Evolutionary conservation across 2,888 invertebrate genomes (phyloP).

Genomic region (Ichneumoninae sp.): DNA sequence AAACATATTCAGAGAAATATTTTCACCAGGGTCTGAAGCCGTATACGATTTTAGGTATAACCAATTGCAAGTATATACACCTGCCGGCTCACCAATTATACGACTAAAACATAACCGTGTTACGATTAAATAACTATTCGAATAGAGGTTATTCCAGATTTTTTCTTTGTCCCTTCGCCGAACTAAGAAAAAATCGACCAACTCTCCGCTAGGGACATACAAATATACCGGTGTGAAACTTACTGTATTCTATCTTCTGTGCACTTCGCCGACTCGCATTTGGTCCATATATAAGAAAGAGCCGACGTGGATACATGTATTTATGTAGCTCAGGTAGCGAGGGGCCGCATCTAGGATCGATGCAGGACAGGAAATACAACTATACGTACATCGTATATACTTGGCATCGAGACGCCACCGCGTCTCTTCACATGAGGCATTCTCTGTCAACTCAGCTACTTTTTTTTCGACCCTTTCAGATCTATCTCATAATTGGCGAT

Average conservation of each 20-base stretch:
- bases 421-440: too few relatives aligned
- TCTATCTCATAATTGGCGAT: too few relatives aligned
- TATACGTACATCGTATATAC: conserved; percentile 16
- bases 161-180: not conserved
- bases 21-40: too few relatives aligned
- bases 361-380: conserved; percentile 43
- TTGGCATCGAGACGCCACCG: too few relatives aligned
- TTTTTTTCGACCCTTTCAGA: too few relatives aligned
- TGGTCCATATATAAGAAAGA: conserved; percentile 43
- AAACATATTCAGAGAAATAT: too few relatives aligned
- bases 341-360: conserved; percentile 49
- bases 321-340: conserved; percentile 39
- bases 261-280: conserved; percentile 18
- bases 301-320: conserved; percentile 27
- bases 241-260: conserved; percentile 38
- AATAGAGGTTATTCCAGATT: not conserved
- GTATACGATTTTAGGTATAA: not conserved
- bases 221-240: not conserved
- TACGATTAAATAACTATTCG: not conserved
- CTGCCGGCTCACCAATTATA: not conserved
- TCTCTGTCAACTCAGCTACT: too few relatives aligned
- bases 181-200: not conserved
- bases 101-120: not conserved
- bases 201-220: not conserved
- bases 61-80: too few relatives aligned